Base-by-base conservation (phyloP, 2,888 invertebrate genomes). In the Plemyria rubiginata region DNA sequence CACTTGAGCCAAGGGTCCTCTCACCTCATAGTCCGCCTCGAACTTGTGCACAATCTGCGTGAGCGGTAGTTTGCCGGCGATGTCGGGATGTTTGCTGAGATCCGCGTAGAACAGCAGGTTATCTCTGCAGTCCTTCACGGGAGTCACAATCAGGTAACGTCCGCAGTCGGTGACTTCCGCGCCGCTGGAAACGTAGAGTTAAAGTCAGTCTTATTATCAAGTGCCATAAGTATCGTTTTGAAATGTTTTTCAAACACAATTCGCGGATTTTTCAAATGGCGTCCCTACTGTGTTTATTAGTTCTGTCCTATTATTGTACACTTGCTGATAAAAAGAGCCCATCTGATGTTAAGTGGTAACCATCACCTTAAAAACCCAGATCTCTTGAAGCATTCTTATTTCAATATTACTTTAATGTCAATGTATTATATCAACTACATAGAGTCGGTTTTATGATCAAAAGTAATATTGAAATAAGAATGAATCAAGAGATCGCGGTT, bases 21-120 rank as follows among this genome's bases (percentile, higher is more conserved):
- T 81, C 80, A 98, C 98, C 93, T 98, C 97, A 87, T 97, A 99
- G 86, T 98, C 98, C 0, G 98, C 97, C 87, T 98, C 98, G 84
- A 98, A 96, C 84, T 97, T 96, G 78, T 96, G 95, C 57, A 99
- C 96, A 70, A 99, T 94, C 84, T 97, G 96, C 55, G 95, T 96
- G 58, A 98, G 94, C 8, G 94, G 90, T 57, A 97, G 86, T 77
- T 94, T 94, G 36, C 94, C 95, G 45, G 79, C 84, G 65, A 98
- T 94, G 60, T 95, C 93, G 12, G 94, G 93, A 16, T 93, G 93
- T 62, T 94, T 92, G 73, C 94, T 87, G 55, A 99, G 94, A 87
- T 97, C 96, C 6, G 96, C 96, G 90, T 96, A 98, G 92, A 95
- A 98, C 57, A 99, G 89, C 78, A 97, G 93, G 91, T 99, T 99